phyloP scores from a whole-genome alignment of 2,797 vertebrate genomes.

The Linurgus olivaceus region DNA sequence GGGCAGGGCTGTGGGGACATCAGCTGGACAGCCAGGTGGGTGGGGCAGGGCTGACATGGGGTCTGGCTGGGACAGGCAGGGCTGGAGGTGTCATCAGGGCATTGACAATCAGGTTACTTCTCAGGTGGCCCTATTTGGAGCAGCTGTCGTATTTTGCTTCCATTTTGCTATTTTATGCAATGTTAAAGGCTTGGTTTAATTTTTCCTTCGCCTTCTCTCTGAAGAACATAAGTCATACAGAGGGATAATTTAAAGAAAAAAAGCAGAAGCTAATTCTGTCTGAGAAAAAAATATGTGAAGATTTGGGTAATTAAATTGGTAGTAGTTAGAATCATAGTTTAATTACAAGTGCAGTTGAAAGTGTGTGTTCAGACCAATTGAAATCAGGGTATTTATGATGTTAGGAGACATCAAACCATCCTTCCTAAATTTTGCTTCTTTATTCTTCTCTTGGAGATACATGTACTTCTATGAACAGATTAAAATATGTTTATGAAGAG shows the following conservation, averaged over 20 bases:
- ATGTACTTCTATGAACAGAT: neutral
- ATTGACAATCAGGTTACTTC: accelerated
- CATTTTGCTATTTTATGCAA: neutral
- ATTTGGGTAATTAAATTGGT: neutral
- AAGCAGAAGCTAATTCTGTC: neutral
- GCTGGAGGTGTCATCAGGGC: neutral
- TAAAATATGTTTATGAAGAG: neutral
- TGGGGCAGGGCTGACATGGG: neutral
- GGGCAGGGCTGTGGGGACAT: neutral
- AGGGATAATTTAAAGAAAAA: neutral
- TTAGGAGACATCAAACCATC: constrained; percentile 9
- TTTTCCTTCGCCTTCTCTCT: neutral
- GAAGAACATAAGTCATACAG: neutral
- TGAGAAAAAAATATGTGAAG: neutral
- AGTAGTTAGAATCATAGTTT: neutral
- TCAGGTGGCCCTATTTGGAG: neutral
- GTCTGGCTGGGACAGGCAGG: neutral
- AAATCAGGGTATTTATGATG: neutral
- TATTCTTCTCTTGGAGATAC: constrained; percentile 9
- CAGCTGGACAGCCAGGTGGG: accelerated
- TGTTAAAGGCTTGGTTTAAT: neutral
- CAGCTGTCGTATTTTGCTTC: neutral
- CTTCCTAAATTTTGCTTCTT: neutral
- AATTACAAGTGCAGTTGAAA: neutral
- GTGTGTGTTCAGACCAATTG: neutral